phyloP scores from a whole-genome alignment of 2,113 vertebrate species.

The Danio rerio region GRCz12tu NC_133186.1:46326501-46327000 shows the following conservation, averaged over 20 bases:
- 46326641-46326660: conserved; percentile 69
- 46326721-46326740: conserved; percentile 84
- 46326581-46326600: conserved; percentile 71
- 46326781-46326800: conserved; percentile 81
- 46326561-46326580: conserved; percentile 70
- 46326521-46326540: conserved; percentile 46
- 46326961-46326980: conserved; percentile 75
- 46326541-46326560: conserved; percentile 64
- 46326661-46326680: conserved; percentile 76
- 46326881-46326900: conserved; percentile 78
- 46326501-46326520: neutral
- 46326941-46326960: conserved; percentile 80
- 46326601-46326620: conserved; percentile 78
- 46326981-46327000: conserved; percentile 75
- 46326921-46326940: conserved; percentile 71
- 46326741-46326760: conserved; percentile 86
- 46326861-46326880: conserved; percentile 75
- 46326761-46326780: conserved; percentile 80
- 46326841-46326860: conserved; percentile 77
- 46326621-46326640: conserved; percentile 78
- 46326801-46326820: conserved; percentile 86
- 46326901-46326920: conserved; percentile 78
- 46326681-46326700: conserved; percentile 59
- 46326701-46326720: conserved; percentile 83
- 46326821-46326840: conserved; percentile 83